A percentile compares a stretch with the other conserved stretches of the same genome.
Conservation (phyloP, 2,113 vertebrate species). For the Cygnus buccinator region DNA sequence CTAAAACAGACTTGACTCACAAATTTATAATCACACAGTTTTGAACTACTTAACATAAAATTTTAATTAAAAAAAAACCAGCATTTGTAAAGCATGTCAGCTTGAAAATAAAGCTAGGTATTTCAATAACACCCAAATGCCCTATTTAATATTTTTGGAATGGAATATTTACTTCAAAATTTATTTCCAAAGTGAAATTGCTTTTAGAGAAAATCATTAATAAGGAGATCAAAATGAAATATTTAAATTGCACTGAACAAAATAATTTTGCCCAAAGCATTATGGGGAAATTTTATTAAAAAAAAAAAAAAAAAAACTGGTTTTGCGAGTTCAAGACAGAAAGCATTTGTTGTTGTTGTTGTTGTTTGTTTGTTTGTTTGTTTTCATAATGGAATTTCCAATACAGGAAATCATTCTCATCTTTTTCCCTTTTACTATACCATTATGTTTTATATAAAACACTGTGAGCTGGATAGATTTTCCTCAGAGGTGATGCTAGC, state of each 20-base stretch:
- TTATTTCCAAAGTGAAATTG: conserved; percentile 48
- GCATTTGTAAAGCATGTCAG: conserved; percentile 42
- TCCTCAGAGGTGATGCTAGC: not conserved
- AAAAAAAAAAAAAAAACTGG: rapidly evolving
- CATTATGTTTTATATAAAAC: not conserved
- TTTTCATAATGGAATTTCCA: conserved; percentile 29
- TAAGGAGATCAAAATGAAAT: conserved; percentile 64
- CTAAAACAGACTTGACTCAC: conserved; percentile 18
- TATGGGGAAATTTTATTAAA: not conserved
- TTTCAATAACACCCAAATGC: conserved; percentile 57
- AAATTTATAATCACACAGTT: conserved; percentile 59
- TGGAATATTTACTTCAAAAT: conserved; percentile 47
- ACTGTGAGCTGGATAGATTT: not conserved
- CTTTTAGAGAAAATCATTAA: conserved; percentile 47
- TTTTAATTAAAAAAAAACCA: conserved; percentile 45
- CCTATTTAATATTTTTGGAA: conserved; percentile 45
- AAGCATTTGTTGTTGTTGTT: not conserved
- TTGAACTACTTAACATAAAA: conserved; percentile 66
- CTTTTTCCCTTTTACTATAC: not conserved
- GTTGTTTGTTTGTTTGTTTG: too few relatives aligned
- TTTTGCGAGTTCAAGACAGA: not conserved
- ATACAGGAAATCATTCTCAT: not conserved
- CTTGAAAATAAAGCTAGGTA: conserved; percentile 57
- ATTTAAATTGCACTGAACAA: conserved; percentile 47
- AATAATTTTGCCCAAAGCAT: conserved; percentile 22